Evolutionary conservation across 2,888 invertebrate species (phyloP).

Genomic region (Peribatodes rhomboidaria): DNA sequence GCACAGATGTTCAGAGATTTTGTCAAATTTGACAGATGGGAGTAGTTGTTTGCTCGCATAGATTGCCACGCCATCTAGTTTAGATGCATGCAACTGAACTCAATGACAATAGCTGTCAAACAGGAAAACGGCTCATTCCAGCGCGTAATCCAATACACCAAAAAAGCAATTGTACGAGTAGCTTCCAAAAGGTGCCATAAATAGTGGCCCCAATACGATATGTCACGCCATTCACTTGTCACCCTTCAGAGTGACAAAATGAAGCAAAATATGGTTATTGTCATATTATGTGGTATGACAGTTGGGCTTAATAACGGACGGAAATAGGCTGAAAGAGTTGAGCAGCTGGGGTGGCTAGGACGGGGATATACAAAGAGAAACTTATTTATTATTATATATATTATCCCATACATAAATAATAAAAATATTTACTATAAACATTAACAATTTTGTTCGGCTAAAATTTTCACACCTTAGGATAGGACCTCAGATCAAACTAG

Average conservation of each 20-base stretch:
- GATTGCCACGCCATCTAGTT: too few relatives aligned
- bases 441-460: too few relatives aligned
- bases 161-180: slow-evolving; percentile 35
- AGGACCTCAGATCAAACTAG: too few relatives aligned
- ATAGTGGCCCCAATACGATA: slow-evolving; percentile 62
- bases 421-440: too few relatives aligned
- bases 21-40: too few relatives aligned
- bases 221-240: slow-evolving; percentile 61
- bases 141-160: slow-evolving; percentile 39
- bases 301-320: slow-evolving; percentile 57
- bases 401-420: too few relatives aligned
- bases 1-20: too few relatives aligned
- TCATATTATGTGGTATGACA: slow-evolving; percentile 73
- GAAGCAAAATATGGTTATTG: slow-evolving; percentile 73
- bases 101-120: too few relatives aligned
- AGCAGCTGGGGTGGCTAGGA: slow-evolving; percentile 52
- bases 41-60: too few relatives aligned
- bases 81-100: too few relatives aligned
- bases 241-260: slow-evolving; percentile 56
- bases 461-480: too few relatives aligned
- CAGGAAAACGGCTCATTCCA: not conserved
- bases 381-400: too few relatives aligned
- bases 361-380: slow-evolving; percentile 43
- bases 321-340: slow-evolving; percentile 60
- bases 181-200: slow-evolving; percentile 48